These are phyloP conservation scores for Drosophila virilis DNA, from an alignment of 1,140 invertebrate species.

Conservation along the genomic window DNA sequence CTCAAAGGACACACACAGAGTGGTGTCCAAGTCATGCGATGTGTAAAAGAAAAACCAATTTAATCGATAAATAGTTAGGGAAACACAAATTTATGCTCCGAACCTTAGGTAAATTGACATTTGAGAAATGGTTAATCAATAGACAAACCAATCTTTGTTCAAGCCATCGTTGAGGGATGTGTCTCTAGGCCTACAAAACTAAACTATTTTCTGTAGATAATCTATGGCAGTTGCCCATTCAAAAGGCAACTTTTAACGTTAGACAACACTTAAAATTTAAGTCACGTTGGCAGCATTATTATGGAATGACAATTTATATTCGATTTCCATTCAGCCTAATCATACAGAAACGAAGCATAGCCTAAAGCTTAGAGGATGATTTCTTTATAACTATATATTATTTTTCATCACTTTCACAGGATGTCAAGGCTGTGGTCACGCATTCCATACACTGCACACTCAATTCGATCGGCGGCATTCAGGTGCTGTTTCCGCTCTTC, in stretches of 20 bases:
- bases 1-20: constrained; percentile 8
- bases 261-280: no score
- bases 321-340: no score
- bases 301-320: no score
- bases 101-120: constrained; percentile 37
- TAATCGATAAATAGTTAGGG: constrained; percentile 44
- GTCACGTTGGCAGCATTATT: no score
- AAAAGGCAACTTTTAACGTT: no score
- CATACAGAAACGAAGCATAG: no score
- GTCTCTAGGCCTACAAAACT: neutral
- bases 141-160: neutral
- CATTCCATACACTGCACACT: constrained; percentile 99
- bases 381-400: neutral
- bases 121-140: constrained; percentile 23
- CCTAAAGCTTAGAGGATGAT: no score
- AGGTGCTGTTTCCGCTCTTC: constrained; percentile 99
- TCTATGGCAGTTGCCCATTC: no score
- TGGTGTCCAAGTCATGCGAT: constrained; percentile 4
- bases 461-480: constrained; percentile 99
- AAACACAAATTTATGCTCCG: constrained; percentile 29
- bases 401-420: constrained; percentile 86
- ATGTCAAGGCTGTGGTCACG: constrained; percentile 99
- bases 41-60: constrained; percentile 16
- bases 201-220: no score
- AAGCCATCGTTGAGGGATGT: neutral